These are phyloP conservation scores for Protobothrops mucrosquamatus DNA, from an alignment of 2,113 vertebrate genomes.

Conservation along the genomic window DNA sequence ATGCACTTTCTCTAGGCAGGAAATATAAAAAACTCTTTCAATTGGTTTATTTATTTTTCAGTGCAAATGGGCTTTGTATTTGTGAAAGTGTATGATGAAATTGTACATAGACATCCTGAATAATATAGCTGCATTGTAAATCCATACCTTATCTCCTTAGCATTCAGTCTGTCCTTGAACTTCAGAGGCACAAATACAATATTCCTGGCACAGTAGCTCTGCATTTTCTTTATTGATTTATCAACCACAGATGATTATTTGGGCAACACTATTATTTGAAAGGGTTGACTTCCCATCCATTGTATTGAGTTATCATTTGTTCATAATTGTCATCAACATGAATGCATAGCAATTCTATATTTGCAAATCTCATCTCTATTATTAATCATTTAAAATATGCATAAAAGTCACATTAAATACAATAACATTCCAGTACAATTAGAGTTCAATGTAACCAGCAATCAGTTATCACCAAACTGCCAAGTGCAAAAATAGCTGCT, in stretches of 20 bases:
- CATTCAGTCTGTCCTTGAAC: background rate
- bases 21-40: background rate
- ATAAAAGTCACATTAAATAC: background rate
- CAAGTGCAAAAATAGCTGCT: background rate
- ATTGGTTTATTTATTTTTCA: background rate
- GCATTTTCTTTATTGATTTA: background rate
- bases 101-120: background rate
- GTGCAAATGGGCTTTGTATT: background rate
- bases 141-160: background rate
- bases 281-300: background rate
- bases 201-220: background rate
- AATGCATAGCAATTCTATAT: background rate
- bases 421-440: background rate
- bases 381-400: background rate
- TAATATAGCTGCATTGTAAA: background rate
- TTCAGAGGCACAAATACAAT: background rate
- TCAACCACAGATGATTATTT: background rate
- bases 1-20: background rate
- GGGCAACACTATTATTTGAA: background rate
- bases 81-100: background rate
- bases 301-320: background rate
- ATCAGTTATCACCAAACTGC: background rate
- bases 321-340: background rate
- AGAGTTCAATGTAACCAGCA: background rate
- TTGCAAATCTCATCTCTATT: background rate